Evolutionary conservation across 23 tunicate species (phyloP), one percentile per base, ranked within the genome.

Genomic region (Halocynthia roretzi): DNA sequence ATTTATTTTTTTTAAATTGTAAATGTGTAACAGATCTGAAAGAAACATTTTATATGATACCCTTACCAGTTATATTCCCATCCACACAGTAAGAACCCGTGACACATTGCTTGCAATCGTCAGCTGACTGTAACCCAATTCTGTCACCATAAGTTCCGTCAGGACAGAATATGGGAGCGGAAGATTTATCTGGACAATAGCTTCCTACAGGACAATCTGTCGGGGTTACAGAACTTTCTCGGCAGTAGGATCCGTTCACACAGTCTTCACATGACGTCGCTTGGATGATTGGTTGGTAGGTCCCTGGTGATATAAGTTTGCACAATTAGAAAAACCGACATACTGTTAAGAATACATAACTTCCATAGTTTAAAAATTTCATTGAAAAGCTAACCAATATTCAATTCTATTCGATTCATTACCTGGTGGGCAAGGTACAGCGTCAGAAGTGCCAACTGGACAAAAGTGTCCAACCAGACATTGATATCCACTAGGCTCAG

Each of bases 51-150:
- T 67, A 14, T 19, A 15, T 19, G 5, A 19, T 12, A n/a, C 23
- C 2, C 62, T 10, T 52, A 92, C 98, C 98, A 66, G 98, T 82
- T 5, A 92, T 56, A 11, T 54, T 61, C 22, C 98, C 98, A 75
- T 93, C 81, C 9, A 70, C 67, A 71, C 98, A 93, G 71, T 93
- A 93, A n/a, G 77, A 83, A 12, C 98, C 98, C 7, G 89, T 65
- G 10, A 87, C 78, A 71, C 98, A 93, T 7, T 50, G 12, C n/a
- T 67, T 53, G 68, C 98, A 93, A 53, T 87, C 84, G 50, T 71
- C 62, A 4, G 87, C 72, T 55, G 80, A 21, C 40, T 56, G 77
- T 48, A 93, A 81, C n/a, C 81, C 77, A 6, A 77, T 66, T 50
- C 66, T 15, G 71, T 83, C 80, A 8, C 99, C 95, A 66, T 55